These are phyloP conservation scores for Natator depressus DNA, from an alignment of 2,113 vertebrate genomes.

Conservation along the genomic window DNA sequence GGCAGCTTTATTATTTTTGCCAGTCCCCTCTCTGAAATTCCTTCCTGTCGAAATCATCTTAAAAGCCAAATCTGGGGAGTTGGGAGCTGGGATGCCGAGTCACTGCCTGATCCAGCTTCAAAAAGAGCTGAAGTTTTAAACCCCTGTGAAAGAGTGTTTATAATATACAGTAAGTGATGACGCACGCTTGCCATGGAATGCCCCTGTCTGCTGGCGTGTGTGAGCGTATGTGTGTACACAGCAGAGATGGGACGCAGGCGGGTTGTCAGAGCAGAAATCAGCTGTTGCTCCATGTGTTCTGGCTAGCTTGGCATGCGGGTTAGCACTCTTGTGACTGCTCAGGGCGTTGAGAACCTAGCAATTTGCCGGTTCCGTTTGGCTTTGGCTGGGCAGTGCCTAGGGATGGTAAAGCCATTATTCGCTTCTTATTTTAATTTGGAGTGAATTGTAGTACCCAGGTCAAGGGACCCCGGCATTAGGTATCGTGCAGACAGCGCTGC, in stretches of 20 bases:
- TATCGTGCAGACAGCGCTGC: no score
- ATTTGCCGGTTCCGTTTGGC: background rate
- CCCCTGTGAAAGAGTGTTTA: background rate
- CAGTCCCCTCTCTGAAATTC: slow-evolving; percentile 60
- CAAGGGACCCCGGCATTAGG: background rate
- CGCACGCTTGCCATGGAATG: accelerated
- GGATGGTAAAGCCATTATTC: background rate
- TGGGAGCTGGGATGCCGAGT: slow-evolving; percentile 31
- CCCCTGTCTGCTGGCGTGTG: background rate
- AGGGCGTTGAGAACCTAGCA: background rate
- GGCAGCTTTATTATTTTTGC: slow-evolving; percentile 68
- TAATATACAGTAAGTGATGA: background rate
- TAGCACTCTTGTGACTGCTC: background rate
- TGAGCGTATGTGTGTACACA: background rate
- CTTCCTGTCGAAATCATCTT: slow-evolving; percentile 39
- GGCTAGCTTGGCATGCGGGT: background rate
- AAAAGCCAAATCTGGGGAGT: slow-evolving; percentile 32
- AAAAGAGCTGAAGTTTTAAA: background rate
- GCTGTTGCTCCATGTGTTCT: background rate
- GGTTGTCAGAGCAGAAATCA: background rate
- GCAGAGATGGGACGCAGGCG: background rate
- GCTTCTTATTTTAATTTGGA: background rate
- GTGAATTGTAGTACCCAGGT: background rate
- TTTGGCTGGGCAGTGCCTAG: background rate
- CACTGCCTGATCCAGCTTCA: slow-evolving; percentile 4